Evolutionary conservation across 2,797 vertebrate genomes (phyloP).

Genomic region (Sebastes steindachneri): DNA sequence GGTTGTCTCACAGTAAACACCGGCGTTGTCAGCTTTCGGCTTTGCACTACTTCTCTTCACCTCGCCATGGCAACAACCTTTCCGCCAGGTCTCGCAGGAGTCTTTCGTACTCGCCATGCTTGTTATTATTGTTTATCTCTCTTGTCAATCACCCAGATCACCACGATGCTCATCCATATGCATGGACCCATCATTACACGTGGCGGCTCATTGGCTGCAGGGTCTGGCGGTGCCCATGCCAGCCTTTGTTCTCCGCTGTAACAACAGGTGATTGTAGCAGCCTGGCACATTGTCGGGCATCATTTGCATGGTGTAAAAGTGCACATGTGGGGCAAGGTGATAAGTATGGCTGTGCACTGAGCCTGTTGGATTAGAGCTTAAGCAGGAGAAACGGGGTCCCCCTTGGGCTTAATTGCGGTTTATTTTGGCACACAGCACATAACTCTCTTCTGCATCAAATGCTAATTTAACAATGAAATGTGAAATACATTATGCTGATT

Average conservation of each 20-base stretch:
- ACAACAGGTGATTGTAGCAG: slow-evolving; percentile 81
- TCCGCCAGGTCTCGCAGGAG: slow-evolving; percentile 67
- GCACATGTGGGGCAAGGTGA: slow-evolving; percentile 80
- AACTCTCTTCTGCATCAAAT: slow-evolving; percentile 76
- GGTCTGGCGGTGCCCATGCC: slow-evolving; percentile 62
- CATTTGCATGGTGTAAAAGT: slow-evolving; percentile 80
- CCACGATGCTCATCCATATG: slow-evolving; percentile 80
- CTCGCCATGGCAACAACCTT: slow-evolving; percentile 76
- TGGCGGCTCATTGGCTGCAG: slow-evolving; percentile 73
- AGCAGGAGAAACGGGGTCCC: slow-evolving; percentile 66
- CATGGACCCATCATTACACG: slow-evolving; percentile 78
- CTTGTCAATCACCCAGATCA: slow-evolving; percentile 84
- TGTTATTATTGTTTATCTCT: slow-evolving; percentile 87
- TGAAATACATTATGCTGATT: slow-evolving; percentile 77
- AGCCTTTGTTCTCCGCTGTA: slow-evolving; percentile 78
- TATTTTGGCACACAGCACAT: slow-evolving; percentile 71
- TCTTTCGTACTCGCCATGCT: slow-evolving; percentile 73
- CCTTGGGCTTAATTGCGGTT: slow-evolving; percentile 80
- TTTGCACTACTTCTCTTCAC: slow-evolving; percentile 50
- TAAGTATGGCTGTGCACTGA: slow-evolving; percentile 69
- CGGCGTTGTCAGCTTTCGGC: slow-evolving; percentile 27
- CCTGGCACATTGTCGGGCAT: slow-evolving; percentile 71
- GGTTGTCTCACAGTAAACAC: slow-evolving; percentile 31
- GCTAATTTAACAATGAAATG: slow-evolving; percentile 77
- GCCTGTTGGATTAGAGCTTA: slow-evolving; percentile 75